Base-by-base conservation (phyloP, 2,888 invertebrate species). In the Leucania comma region DNA sequence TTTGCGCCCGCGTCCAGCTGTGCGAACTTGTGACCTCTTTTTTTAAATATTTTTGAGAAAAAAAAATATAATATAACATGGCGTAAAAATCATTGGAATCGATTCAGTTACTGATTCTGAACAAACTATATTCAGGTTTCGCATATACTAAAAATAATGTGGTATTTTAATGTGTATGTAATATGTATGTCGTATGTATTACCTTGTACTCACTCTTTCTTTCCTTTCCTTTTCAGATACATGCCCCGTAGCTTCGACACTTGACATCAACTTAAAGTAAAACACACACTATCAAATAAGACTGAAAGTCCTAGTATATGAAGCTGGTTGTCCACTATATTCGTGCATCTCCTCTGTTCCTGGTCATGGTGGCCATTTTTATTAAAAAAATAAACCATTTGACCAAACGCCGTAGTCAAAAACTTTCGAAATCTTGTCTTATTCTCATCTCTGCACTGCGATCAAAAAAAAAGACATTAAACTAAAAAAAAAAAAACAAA, bases 181-280 rank as follows among this genome's bases (percentile, higher is more conserved):
- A n/a, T n/a, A n/a, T n/a, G n/a, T n/a, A n/a, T n/a, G n/a, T n/a
- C 17, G 42, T 42, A 42, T 42, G 17, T 42, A 48, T 10, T 51
- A 48, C 1, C 9, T 35, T 54, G 3, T 32, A 29, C 12, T 42
- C 17, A 42, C 42, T 42, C 42, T 35, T 60, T 46, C 1, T 56
- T 0, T 50, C 24, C 63, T 56, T 54, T 35, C 26, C 2, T 20
- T 87, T 87, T 1, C 91, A 94, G 95, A 56, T 95, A 94, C 83
- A 95, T 94, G 95, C 95, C 95, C 0, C 90, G 95, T 0, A 92
- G 91, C 9, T 94, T 94, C 80, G 93, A 94, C 76, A 93, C 93
- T 75, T 95, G 95, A 95, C 95, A 91, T 68, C 64, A 56, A 63
- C 72, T 57, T 22, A 5, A 22, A n/a, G 63, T 59, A 20, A 48